These are phyloP conservation scores for Lytechinus variegatus DNA, from an alignment of 35 echinoderm and acorn worm genomes.

Conservation along the genomic window DNA sequence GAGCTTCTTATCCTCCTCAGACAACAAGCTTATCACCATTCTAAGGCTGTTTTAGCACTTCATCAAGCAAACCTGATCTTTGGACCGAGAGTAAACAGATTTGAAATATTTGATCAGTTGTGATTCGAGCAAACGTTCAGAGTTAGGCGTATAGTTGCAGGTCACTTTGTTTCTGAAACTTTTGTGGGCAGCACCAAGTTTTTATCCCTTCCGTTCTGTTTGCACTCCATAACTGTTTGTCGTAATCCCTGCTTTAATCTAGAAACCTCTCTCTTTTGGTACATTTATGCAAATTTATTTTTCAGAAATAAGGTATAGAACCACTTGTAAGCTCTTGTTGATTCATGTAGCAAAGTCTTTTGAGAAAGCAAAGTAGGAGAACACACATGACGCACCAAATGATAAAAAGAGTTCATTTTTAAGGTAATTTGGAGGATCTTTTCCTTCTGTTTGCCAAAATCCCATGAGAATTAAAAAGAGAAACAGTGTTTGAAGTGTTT, in stretches of 20 bases:
- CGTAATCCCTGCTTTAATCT: not conserved
- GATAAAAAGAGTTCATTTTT: not conserved
- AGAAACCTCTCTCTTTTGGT: not conserved
- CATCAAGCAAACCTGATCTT: not conserved
- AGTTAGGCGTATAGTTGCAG: not conserved
- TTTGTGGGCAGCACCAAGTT: not conserved
- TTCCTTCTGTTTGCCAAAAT: not conserved
- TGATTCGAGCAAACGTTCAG: not conserved
- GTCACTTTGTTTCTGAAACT: slow-evolving; percentile 1
- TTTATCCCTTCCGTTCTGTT: not conserved
- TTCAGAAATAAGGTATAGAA: not conserved
- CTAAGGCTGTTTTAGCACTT: slow-evolving; percentile 24
- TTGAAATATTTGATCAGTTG: slow-evolving; percentile 7
- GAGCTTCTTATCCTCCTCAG: slow-evolving; percentile 11
- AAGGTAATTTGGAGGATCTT: not conserved
- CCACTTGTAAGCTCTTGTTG: not conserved
- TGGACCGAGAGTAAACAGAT: not conserved
- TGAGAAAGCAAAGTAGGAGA: not conserved
- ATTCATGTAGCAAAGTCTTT: not conserved
- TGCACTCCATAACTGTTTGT: not conserved
- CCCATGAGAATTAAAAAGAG: not conserved
- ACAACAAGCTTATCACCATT: slow-evolving; percentile 39
- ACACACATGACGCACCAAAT: not conserved
- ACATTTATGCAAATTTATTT: not conserved
- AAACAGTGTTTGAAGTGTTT: not conserved